Evolutionary conservation across 2,888 invertebrate genomes (phyloP), one percentile per base, ranked within the genome.

Genomic region (Siphlonurus alternatus): DNA sequence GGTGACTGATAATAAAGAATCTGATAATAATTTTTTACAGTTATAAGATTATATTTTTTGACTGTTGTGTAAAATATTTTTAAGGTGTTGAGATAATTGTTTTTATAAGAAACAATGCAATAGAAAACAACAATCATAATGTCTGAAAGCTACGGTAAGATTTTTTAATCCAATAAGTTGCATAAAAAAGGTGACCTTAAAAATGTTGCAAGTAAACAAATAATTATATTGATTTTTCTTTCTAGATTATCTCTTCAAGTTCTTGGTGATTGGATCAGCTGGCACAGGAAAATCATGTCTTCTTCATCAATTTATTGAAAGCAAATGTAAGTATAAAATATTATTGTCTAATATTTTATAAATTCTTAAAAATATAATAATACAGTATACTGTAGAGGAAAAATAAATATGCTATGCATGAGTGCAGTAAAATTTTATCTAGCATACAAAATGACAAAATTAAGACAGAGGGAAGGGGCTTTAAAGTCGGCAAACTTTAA

Each of bases 201-300:
- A 20, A 59, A 20, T 22, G n/a, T 5, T 20, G 7, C 7, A 7
- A 5, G 59, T 10, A 59, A 20, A 59, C 5, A 59, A 20, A 59
- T 56, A 25, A 53, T 54, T 62, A 62, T 63, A 19, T 23, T 53
- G n/a, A 62, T 61, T 61, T 64, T 65, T 68, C 66, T 63, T 80
- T 81, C 64, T 78, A 86, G 90, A 90, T 81, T 90, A 88, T 73
- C 79, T 90, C 67, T 89, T 90, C 76, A 90, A 90, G 79, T 90
- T 90, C 74, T 77, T 90, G 69, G 87, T 90, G 25, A 90, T 90
- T 74, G 90, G 90, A 67, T 88, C 87, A 78, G 89, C 89, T 69
- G 89, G 89, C 61, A 84, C 87, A 68, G 89, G 90, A 67, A 90
- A 90, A 76, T 89, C 89, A 62, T 89, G 89, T 72, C 81, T 90